Evolutionary conservation across 1,140 invertebrate species (phyloP).

Genomic region (Hycleus cichorii): DNA sequence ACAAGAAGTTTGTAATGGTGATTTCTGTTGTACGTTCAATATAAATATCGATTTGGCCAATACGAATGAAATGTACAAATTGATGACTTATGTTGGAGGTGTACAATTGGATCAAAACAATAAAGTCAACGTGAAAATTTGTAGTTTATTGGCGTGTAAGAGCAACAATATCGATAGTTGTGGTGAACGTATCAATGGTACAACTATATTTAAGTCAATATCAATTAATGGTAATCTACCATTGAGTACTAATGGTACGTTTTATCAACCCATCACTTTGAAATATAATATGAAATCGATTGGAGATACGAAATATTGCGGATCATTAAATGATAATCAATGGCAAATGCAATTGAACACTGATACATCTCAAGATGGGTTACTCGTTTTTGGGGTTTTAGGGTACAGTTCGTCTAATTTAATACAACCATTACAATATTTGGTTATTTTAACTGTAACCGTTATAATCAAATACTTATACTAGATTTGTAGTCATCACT

Average conservation of each 20-base stretch:
- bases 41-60: neutral
- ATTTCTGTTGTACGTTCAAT: slow-evolving; percentile 24
- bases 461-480: no score
- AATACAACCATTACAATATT: no score
- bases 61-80: neutral
- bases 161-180: slow-evolving; percentile 15
- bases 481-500: no score
- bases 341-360: no score
- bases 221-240: slow-evolving; percentile 12
- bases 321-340: no score
- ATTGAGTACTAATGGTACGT: slow-evolving; percentile 1
- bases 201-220: slow-evolving; percentile 21
- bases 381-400: neutral
- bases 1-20: slow-evolving; percentile 16
- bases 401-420: neutral
- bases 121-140: slow-evolving; percentile 12
- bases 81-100: slow-evolving; percentile 18
- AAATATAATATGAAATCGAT: slow-evolving; percentile 9
- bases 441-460: no score
- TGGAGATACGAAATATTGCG: slow-evolving; percentile 15
- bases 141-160: slow-evolving; percentile 18
- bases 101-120: neutral
- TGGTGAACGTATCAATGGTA: slow-evolving; percentile 7
- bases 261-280: slow-evolving; percentile 20
- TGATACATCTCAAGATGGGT: no score